Conservation (phyloP, 2,113 vertebrate species). For the Merops nubicus region DNA sequence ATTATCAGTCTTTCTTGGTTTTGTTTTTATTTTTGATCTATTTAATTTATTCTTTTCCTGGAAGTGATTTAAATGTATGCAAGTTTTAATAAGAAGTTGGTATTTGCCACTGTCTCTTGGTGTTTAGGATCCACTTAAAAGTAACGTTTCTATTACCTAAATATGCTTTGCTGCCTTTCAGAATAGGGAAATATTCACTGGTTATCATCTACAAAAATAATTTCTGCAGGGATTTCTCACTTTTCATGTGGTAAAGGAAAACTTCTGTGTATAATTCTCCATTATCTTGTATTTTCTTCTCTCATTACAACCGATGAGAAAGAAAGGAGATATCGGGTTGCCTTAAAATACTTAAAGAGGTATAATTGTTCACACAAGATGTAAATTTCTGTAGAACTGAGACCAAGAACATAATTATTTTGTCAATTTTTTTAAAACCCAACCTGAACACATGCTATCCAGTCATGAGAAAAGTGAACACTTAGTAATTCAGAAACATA, state of each 20-base stretch:
- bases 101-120: not conserved
- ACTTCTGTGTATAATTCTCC: not conserved
- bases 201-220: not conserved
- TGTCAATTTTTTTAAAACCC: not conserved
- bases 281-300: not conserved
- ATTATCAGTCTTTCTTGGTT: not conserved
- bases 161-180: not conserved
- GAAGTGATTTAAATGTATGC: not conserved
- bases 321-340: not conserved
- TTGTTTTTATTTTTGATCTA: not conserved
- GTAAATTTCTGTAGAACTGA: not conserved
- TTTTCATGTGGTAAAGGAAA: not conserved
- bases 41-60: not conserved
- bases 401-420: not conserved
- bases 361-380: not conserved
- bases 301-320: not conserved
- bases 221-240: not conserved
- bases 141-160: not conserved
- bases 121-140: not conserved
- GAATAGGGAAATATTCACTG: not conserved
- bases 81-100: not conserved
- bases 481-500: not conserved
- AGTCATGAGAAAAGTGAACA: not conserved
- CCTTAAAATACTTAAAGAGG: not conserved
- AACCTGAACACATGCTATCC: not conserved